Evolutionary conservation across 92 coral and sea anemone species (phyloP).

Genomic region (Porites divaricata): DNA sequence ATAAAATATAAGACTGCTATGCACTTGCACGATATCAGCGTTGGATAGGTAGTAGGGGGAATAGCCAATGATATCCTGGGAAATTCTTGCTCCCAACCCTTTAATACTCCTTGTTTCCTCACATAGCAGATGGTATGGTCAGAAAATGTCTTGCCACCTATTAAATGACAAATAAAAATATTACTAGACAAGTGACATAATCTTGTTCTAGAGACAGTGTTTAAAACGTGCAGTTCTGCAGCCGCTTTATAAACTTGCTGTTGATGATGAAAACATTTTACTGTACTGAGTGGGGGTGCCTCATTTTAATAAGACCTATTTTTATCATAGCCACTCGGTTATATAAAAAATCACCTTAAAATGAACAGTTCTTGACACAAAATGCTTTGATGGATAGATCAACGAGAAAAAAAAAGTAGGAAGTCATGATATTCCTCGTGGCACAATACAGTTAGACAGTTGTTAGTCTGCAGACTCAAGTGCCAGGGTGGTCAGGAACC

Average conservation of each 20-base stretch:
- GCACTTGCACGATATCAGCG: slow-evolving; percentile 62
- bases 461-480: too few species aligned
- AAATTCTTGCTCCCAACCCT: slow-evolving; percentile 43
- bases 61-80: slow-evolving; percentile 36
- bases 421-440: too few species aligned
- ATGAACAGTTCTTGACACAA: too few species aligned
- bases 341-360: too few species aligned
- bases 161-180: background rate
- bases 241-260: background rate
- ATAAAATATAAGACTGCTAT: slow-evolving; percentile 67
- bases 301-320: too few species aligned
- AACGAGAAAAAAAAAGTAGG: too few species aligned
- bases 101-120: slow-evolving; percentile 19
- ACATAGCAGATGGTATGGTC: slow-evolving; percentile 22
- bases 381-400: too few species aligned
- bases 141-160: slow-evolving; percentile 40
- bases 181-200: background rate
- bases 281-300: too few species aligned
- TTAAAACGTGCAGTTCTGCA: background rate
- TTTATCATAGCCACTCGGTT: too few species aligned
- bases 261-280: too few species aligned
- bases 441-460: too few species aligned
- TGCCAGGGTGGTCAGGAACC: too few species aligned
- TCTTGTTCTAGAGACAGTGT: background rate
- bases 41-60: slow-evolving; percentile 61